Conservation (phyloP, 2,888 invertebrate genomes). For the Chalcosyrphus nemorum region DNA sequence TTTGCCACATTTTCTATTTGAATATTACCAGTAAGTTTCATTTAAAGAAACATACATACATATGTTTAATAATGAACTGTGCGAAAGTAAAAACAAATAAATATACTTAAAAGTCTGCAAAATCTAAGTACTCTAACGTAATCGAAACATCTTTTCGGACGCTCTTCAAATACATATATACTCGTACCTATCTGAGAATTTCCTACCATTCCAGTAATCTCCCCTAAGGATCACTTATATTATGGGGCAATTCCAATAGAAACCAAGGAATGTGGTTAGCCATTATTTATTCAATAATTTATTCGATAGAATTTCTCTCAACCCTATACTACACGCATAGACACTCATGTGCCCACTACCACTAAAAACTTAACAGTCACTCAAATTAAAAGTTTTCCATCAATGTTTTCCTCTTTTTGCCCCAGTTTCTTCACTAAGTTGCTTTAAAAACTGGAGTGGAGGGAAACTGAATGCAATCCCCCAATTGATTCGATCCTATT, state of each 20-base stretch:
- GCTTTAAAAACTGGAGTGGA: slow-evolving; percentile 1
- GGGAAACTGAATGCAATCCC: slow-evolving; percentile 23
- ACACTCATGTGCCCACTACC: not conserved
- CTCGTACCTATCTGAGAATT: too few relatives aligned
- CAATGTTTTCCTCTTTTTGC: not conserved
- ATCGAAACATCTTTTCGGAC: too few relatives aligned
- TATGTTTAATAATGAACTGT: too few relatives aligned
- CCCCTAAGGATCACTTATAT: not conserved
- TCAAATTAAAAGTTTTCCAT: slow-evolving; percentile 20
- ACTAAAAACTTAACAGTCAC: slow-evolving; percentile 3
- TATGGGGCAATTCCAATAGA: not conserved
- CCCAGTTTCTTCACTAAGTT: not conserved
- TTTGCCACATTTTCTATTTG: too few relatives aligned
- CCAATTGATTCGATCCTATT: slow-evolving; percentile 42
- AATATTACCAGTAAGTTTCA: too few relatives aligned
- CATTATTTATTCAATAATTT: not conserved
- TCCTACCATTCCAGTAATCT: too few relatives aligned
- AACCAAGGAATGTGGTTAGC: not conserved
- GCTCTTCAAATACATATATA: too few relatives aligned
- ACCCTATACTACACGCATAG: not conserved
- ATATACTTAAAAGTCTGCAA: too few relatives aligned
- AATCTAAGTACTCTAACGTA: too few relatives aligned
- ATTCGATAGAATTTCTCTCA: not conserved
- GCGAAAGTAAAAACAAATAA: too few relatives aligned
- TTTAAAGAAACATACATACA: too few relatives aligned